Conservation (phyloP, 2,888 invertebrate species). For the Allophyes oxyacanthae region DNA sequence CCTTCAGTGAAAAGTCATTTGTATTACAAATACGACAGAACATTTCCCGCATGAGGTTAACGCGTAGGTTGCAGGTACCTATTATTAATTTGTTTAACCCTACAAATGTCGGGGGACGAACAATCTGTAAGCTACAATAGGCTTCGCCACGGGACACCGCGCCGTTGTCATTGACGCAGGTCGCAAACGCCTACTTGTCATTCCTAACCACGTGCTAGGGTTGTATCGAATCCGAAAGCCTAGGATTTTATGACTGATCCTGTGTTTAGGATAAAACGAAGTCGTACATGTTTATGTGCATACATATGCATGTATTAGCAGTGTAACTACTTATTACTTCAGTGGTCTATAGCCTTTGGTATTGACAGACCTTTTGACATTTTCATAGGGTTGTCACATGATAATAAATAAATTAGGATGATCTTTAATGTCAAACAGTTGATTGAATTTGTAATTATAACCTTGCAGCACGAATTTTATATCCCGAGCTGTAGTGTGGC, state of each 20-base stretch:
- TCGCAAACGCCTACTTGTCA: slow-evolving; percentile 51
- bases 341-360: not conserved
- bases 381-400: too few species aligned
- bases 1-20: slow-evolving; percentile 2
- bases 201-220: slow-evolving; percentile 47
- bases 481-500: too few species aligned
- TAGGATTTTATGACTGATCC: slow-evolving; percentile 40
- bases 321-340: not conserved
- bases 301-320: slow-evolving; percentile 26
- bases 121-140: slow-evolving; percentile 51
- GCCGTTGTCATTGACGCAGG: slow-evolving; percentile 41
- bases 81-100: slow-evolving; percentile 49
- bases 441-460: too few species aligned
- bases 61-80: slow-evolving; percentile 30
- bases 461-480: too few species aligned
- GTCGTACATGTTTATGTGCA: slow-evolving; percentile 30
- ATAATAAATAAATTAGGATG: too few species aligned
- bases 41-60: slow-evolving; percentile 6
- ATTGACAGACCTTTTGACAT: not conserved
- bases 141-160: slow-evolving; percentile 28
- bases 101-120: slow-evolving; percentile 40
- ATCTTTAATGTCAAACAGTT: too few species aligned
- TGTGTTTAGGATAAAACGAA: slow-evolving; percentile 17
- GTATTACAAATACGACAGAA: not conserved
- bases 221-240: slow-evolving; percentile 33